These are phyloP conservation scores for Leptoteleia sp. DNA, from an alignment of 1,140 invertebrate genomes.

Conservation along the genomic window DNA sequence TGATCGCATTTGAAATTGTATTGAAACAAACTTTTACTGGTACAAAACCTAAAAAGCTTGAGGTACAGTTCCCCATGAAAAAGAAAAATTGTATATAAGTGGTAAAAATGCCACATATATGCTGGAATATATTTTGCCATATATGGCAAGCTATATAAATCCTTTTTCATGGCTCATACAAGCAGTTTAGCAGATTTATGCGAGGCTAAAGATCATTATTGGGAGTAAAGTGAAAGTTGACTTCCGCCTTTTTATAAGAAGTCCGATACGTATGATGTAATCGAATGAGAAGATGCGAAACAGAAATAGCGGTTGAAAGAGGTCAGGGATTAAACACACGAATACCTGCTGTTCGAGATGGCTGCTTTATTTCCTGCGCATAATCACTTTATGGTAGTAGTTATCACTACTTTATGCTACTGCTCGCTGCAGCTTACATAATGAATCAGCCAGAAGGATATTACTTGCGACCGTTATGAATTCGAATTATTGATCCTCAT, in stretches of 20 bases:
- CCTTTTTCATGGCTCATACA: too few species aligned
- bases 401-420: conserved; percentile 36
- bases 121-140: too few species aligned
- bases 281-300: conserved; percentile 29
- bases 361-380: conserved; percentile 36
- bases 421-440: conserved; percentile 14
- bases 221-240: conserved; percentile 9
- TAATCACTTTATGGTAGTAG: conserved; percentile 39
- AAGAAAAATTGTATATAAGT: too few species aligned
- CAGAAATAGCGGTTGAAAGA: conserved; percentile 51
- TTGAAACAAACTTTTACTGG: background rate
- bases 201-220: background rate
- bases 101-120: too few species aligned
- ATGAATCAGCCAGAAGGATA: conserved; percentile 27
- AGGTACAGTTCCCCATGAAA: too few species aligned
- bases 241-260: conserved; percentile 13
- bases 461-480: conserved; percentile 24
- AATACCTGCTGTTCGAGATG: conserved; percentile 42
- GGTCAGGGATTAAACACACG: conserved; percentile 51
- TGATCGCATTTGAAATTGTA: background rate
- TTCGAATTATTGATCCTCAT: conserved; percentile 30
- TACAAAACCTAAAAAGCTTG: background rate
- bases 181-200: too few species aligned
- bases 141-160: too few species aligned
- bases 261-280: conserved; percentile 34